phyloP scores from a whole-genome alignment of 2,113 vertebrate genomes.

The Chionis minor region DNA sequence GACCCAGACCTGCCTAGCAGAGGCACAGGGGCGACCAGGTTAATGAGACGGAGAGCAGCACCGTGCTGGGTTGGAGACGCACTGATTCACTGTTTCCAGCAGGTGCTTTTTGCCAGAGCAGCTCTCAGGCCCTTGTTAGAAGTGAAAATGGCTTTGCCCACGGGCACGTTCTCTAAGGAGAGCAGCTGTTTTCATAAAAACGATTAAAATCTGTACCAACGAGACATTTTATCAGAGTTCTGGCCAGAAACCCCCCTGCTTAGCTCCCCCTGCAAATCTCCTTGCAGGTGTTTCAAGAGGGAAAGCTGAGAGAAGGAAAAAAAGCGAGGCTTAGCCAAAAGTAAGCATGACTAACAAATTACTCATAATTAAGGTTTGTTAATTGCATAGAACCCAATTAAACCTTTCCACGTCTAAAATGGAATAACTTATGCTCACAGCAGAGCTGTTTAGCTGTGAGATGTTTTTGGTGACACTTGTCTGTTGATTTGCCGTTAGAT shows the following conservation, averaged over 20 bases:
- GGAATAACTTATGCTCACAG: conserved; percentile 59
- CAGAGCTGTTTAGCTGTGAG: background rate
- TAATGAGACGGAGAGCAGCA: background rate
- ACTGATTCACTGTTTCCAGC: conserved; percentile 19
- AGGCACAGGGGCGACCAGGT: background rate
- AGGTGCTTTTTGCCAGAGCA: conserved; percentile 20
- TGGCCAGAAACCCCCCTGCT: background rate
- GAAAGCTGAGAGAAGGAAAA: conserved; percentile 47
- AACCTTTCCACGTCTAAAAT: conserved; percentile 55
- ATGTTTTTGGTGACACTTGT: conserved; percentile 54
- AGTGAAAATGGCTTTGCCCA: conserved; percentile 18
- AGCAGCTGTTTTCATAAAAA: conserved; percentile 55
- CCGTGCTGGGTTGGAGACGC: background rate
- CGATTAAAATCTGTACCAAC: background rate
- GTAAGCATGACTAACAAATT: conserved; percentile 59
- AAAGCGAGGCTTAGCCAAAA: conserved; percentile 25
- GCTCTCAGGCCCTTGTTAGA: background rate
- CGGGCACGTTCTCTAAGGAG: background rate
- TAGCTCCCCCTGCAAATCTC: background rate
- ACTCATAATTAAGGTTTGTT: conserved; percentile 59
- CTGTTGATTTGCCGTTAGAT: conserved; percentile 58
- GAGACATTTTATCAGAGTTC: conserved; percentile 44
- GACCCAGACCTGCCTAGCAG: background rate
- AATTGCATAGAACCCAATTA: conserved; percentile 61
- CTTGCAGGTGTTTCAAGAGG: conserved; percentile 52